These are phyloP conservation scores for Dasysyrphus tricinctus DNA, from an alignment of 2,888 invertebrate genomes.

Conservation along the genomic window DNA sequence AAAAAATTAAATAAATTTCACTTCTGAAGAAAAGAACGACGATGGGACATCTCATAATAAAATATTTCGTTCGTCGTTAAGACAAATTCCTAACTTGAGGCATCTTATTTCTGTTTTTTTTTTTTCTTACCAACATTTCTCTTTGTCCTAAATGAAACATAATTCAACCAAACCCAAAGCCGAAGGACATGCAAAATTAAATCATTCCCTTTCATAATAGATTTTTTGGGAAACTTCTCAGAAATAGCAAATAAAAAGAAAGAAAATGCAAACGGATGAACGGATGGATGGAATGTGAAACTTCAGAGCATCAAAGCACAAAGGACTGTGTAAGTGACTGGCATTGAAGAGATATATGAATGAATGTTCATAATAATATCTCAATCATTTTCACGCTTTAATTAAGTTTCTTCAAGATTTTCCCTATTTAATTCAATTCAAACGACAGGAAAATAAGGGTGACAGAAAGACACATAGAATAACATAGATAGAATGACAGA, in stretches of 20 bases:
- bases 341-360: background rate
- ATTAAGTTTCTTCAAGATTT: slow-evolving; percentile 60
- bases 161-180: slow-evolving; percentile 44
- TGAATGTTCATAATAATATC: slow-evolving; percentile 32
- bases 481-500: slow-evolving; percentile 11
- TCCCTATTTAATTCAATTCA: slow-evolving; percentile 61
- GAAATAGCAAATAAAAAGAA: background rate
- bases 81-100: slow-evolving; percentile 19
- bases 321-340: slow-evolving; percentile 53
- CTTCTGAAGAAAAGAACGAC: background rate
- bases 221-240: slow-evolving; percentile 7
- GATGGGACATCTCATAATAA: background rate
- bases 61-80: slow-evolving; percentile 8
- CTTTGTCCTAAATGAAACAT: slow-evolving; percentile 54
- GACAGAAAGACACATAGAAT: background rate
- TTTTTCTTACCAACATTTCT: background rate
- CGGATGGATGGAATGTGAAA: background rate
- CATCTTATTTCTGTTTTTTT: background rate
- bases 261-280: background rate
- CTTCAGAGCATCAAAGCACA: slow-evolving; percentile 36
- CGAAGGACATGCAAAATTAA: slow-evolving; percentile 55
- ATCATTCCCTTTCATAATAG: slow-evolving; percentile 61
- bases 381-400: slow-evolving; percentile 61
- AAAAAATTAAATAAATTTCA: too few relatives aligned
- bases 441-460: background rate